These are phyloP conservation scores for Synanthedon andrenaeformis DNA, from an alignment of 2,888 invertebrate genomes.

Conservation along the genomic window DNA sequence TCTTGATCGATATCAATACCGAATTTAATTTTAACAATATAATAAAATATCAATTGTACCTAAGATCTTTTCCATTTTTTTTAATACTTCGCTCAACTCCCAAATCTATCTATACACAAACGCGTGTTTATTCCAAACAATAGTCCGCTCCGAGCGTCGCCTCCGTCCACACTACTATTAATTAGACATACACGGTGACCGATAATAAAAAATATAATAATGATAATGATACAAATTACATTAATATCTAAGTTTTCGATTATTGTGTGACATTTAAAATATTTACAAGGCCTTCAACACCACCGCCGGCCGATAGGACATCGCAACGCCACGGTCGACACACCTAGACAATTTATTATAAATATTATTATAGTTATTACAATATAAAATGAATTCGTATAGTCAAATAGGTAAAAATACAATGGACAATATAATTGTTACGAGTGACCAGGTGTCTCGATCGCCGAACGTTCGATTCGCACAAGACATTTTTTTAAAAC, in stretches of 20 bases:
- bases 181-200: constrained; percentile 65
- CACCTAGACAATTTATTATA: constrained; percentile 20
- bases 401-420: constrained; percentile 56
- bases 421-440: constrained; percentile 12
- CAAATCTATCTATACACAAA: constrained; percentile 49
- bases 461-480: constrained; percentile 4
- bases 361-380: constrained; percentile 49
- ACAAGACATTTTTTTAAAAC: neutral
- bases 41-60: constrained; percentile 71
- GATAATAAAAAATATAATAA: constrained; percentile 70
- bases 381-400: constrained; percentile 43
- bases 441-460: constrained; percentile 11
- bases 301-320: constrained; percentile 48
- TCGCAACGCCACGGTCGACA: constrained; percentile 13
- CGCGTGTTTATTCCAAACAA: constrained; percentile 3
- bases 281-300: constrained; percentile 63
- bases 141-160: constrained; percentile 18
- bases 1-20: constrained; percentile 64
- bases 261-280: constrained; percentile 66
- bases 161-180: constrained; percentile 24
- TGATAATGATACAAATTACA: constrained; percentile 69
- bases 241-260: constrained; percentile 67
- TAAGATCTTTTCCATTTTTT: constrained; percentile 59
- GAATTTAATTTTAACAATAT: constrained; percentile 67
- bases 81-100: constrained; percentile 45